Conservation (phyloP, 2,113 vertebrate species). For the Melanostigma gelatinosum region DNA sequence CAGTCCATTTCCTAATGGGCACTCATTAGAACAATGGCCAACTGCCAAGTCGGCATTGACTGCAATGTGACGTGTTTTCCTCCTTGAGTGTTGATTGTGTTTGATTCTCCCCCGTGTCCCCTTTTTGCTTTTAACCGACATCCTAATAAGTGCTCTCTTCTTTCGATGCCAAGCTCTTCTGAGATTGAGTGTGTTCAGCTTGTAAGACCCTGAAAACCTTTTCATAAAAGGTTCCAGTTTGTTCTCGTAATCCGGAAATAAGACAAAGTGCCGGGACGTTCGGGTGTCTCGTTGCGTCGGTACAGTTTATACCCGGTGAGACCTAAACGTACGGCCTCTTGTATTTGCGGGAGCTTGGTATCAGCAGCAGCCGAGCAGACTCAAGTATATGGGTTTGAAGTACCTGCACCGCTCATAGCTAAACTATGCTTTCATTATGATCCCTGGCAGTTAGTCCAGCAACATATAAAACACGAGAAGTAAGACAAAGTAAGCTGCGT, state of each 20-base stretch:
- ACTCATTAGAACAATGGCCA: constrained; percentile 74
- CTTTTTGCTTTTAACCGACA: constrained; percentile 13
- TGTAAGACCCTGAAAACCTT: not conserved
- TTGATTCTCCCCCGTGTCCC: constrained; percentile 24
- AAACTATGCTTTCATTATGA: not conserved
- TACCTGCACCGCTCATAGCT: too few species aligned
- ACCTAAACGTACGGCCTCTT: not conserved
- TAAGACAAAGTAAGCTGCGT: too few species aligned
- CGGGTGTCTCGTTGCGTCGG: not conserved
- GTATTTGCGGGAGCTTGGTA: too few species aligned
- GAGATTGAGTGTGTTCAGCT: not conserved
- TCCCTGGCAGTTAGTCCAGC: not conserved
- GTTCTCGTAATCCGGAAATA: not conserved
- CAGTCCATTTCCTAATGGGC: constrained; percentile 79
- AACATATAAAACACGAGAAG: not conserved
- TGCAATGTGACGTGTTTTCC: constrained; percentile 44
- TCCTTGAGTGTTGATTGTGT: constrained; percentile 44
- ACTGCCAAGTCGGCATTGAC: constrained; percentile 54
- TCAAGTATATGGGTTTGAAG: too few species aligned
- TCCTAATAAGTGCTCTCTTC: not conserved
- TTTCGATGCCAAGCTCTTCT: not conserved
- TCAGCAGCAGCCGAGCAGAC: too few species aligned
- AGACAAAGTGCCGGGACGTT: not conserved
- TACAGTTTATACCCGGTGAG: not conserved
- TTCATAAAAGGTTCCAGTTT: not conserved